Base-by-base conservation (phyloP, 92 coral and sea anemone species). In the Zoanthus gigantus region DNA sequence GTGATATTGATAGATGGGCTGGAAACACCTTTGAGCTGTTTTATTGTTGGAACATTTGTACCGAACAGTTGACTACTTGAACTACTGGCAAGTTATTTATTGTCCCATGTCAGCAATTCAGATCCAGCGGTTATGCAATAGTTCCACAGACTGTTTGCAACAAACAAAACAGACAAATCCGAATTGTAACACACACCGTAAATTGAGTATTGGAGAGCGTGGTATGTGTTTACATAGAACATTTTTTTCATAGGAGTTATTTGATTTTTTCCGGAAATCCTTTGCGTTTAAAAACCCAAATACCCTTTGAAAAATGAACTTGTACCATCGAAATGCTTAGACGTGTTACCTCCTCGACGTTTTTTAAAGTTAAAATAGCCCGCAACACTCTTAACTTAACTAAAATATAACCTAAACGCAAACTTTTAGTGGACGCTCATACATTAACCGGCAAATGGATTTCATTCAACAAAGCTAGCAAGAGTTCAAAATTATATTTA, bases 271-370 rank as follows among this genome's bases (percentile, higher is more conserved):
- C 74, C 85, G 85, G 74, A 81, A 66, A 30, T 6, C 13, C 14
- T 11, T 11, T 61, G 67, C 18, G 50, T 47, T 29, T 7, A 54
- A 32, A 34, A 81, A 46, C 85, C 85, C 76, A 81, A 81, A 81
- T 66, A 80, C 42, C 60, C 29, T 6, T 63, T 30, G 69, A 17
- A 30, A 4, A n/a, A 17, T 63, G 10, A 17, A 5, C 69, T 63
- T 17, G 69, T 23, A 17, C 17, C 23, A 18, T 63, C n/a, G 29
- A 17, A 17, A 30, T 61, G 47, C 84, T n/a, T 45, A 63, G 84
- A 9, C 72, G 7, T 5, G n/a, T 48, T 81, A 81, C 75, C 85
- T 81, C 85, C 85, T 81, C 85, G 85, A 81, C 31, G 85, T 10
- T 81, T 63, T 81, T 81, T 75, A 66, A 47, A 57, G 32, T 65